Evolutionary conservation across 2,888 invertebrate species (phyloP).

Genomic region (Pantelozetes paolii): DNA sequence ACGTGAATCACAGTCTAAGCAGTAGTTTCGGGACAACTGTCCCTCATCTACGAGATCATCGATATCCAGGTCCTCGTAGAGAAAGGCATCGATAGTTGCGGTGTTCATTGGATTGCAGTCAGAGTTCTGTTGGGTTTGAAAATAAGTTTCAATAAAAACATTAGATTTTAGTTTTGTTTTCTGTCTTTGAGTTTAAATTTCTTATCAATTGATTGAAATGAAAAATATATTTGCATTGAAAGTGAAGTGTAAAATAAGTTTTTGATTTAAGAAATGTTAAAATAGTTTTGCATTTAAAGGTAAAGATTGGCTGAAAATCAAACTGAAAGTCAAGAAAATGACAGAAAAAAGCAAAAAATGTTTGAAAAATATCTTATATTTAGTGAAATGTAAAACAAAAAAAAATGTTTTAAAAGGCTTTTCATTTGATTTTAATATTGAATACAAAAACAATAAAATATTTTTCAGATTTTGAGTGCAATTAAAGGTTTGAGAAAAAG

Average conservation of each 20-base stretch:
- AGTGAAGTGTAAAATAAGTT: not conserved
- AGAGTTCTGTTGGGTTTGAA: conserved; percentile 51
- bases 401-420: too few relatives aligned
- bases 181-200: too few relatives aligned
- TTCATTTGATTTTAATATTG: too few relatives aligned
- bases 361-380: not conserved
- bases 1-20: conserved; percentile 57
- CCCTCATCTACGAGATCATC: conserved; percentile 59
- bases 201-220: not conserved
- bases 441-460: too few relatives aligned
- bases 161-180: too few relatives aligned
- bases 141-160: too few relatives aligned
- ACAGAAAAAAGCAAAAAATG: not conserved
- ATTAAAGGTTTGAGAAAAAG: too few relatives aligned
- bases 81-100: conserved; percentile 65
- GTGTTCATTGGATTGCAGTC: conserved; percentile 59
- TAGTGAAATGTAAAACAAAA: not conserved
- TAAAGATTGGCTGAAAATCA: not conserved
- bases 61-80: conserved; percentile 64
- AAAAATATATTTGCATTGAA: not conserved
- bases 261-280: not conserved
- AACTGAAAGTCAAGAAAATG: not conserved
- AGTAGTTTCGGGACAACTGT: conserved; percentile 57
- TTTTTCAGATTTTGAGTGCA: too few relatives aligned
- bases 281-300: not conserved